These are phyloP conservation scores for Tringa solitaria DNA, from an alignment of 2,113 vertebrate genomes.

Conservation along the genomic window DNA sequence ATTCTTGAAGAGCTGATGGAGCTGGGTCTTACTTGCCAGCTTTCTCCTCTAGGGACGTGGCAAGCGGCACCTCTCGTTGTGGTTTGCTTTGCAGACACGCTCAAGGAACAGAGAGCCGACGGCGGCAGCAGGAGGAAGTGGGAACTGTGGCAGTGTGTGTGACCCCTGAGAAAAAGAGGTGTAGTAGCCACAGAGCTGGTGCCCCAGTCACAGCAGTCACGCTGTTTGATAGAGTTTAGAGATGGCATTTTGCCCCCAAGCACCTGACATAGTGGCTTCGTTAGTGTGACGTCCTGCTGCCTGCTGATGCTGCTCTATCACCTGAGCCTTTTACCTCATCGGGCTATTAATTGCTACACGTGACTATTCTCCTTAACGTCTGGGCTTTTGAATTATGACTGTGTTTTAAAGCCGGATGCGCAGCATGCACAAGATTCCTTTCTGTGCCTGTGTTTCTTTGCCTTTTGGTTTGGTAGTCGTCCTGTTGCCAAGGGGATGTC, in stretches of 20 bases:
- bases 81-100: background rate
- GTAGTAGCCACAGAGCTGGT: background rate
- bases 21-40: background rate
- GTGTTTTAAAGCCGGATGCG: background rate
- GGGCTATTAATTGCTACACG: background rate
- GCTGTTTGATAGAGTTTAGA: background rate
- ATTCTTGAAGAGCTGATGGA: background rate
- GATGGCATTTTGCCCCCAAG: background rate
- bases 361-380: background rate
- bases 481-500: slow-evolving; percentile 6
- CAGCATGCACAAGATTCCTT: background rate
- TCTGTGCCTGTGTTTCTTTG: background rate
- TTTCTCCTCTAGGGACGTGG: background rate
- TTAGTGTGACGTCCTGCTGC: background rate
- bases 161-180: background rate
- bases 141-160: background rate
- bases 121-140: background rate
- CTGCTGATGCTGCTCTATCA: background rate
- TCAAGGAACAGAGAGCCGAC: background rate
- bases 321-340: background rate
- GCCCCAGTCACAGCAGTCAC: background rate
- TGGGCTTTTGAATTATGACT: background rate
- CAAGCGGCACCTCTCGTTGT: background rate
- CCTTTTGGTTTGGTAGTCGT: background rate
- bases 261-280: background rate